Evolutionary conservation across 2,888 invertebrate species (phyloP).

Genomic region (Elegia similella): DNA sequence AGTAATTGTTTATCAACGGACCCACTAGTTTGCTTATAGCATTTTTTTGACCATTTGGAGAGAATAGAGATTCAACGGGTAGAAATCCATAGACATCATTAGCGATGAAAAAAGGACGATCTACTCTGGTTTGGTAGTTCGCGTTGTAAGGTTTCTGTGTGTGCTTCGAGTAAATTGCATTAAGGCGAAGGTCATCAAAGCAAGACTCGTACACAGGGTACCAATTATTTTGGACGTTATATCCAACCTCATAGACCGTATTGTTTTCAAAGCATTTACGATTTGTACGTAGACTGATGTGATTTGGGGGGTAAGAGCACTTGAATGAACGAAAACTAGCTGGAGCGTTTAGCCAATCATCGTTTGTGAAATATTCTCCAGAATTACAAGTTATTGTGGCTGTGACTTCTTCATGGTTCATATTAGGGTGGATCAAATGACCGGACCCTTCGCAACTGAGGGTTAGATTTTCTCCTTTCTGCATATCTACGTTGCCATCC

Average conservation of each 20-base stretch:
- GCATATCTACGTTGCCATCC: constrained; percentile 51
- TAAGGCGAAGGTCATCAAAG: constrained; percentile 51
- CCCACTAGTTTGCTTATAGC: constrained; percentile 57
- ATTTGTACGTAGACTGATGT: constrained; percentile 49
- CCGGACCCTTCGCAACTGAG: constrained; percentile 59
- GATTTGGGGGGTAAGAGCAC: constrained; percentile 47
- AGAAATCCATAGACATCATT: constrained; percentile 45
- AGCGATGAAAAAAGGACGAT: constrained; percentile 59
- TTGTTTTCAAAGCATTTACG: constrained; percentile 55
- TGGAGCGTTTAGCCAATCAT: constrained; percentile 52
- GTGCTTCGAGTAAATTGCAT: constrained; percentile 61
- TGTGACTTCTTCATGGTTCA: constrained; percentile 33
- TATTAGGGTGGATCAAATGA: constrained; percentile 48
- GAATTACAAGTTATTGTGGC: constrained; percentile 53
- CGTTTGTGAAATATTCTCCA: constrained; percentile 55
- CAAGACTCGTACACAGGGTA: constrained; percentile 66
- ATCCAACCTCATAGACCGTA: constrained; percentile 63
- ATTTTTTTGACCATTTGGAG: constrained; percentile 50
- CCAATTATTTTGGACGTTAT: constrained; percentile 46
- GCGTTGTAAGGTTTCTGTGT: constrained; percentile 68
- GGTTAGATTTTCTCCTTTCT: constrained; percentile 51
- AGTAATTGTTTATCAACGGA: constrained; percentile 51
- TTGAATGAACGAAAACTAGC: constrained; percentile 49
- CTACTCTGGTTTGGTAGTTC: constrained; percentile 59
- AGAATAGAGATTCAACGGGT: constrained; percentile 55